Percentiles rank a stretch among this genome's conserved stretches.
Evolutionary conservation across 2,888 invertebrate genomes (phyloP).

Genomic region (Zeuzera pyrina): DNA sequence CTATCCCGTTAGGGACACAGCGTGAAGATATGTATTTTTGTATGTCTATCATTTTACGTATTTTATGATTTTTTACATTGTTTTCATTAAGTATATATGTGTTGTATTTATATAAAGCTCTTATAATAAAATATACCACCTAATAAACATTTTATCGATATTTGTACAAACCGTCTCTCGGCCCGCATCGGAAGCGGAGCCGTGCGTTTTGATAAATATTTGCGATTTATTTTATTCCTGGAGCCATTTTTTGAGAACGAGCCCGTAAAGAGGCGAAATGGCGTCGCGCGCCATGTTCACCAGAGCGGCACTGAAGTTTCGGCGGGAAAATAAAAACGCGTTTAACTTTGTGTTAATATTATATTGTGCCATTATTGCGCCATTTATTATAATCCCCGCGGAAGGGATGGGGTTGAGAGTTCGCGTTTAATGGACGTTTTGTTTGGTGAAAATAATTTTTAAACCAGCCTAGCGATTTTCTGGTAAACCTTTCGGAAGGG

Average conservation of each 20-base stretch:
- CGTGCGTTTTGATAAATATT: constrained; percentile 64
- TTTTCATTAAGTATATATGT: too few species aligned
- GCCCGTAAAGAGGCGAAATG: constrained; percentile 48
- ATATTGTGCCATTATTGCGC: constrained; percentile 71
- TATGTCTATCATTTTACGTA: too few species aligned
- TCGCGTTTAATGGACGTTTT: constrained; percentile 67
- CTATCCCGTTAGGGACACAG: too few species aligned
- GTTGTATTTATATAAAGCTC: constrained; percentile 1
- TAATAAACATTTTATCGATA: constrained; percentile 7
- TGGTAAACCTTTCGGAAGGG: constrained; percentile 42
- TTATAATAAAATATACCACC: too few species aligned
- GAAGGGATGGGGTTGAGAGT: constrained; percentile 65
- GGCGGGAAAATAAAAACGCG: constrained; percentile 66
- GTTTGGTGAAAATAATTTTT: constrained; percentile 60
- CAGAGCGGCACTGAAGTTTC: constrained; percentile 52
- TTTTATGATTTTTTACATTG: too few species aligned
- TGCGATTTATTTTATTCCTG: constrained; percentile 59
- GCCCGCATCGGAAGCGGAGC: constrained; percentile 29
- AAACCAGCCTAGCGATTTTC: constrained; percentile 49
- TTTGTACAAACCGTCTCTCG: constrained; percentile 22
- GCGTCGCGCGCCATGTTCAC: constrained; percentile 38
- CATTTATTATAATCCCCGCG: constrained; percentile 69
- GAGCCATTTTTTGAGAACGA: constrained; percentile 55
- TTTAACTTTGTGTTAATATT: constrained; percentile 73
- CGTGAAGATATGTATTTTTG: too few species aligned